Percentiles rank a stretch among this genome's conserved stretches.
These are phyloP conservation scores for Pandemis heparana DNA, from an alignment of 2,888 invertebrate genomes.

Conservation along the genomic window DNA sequence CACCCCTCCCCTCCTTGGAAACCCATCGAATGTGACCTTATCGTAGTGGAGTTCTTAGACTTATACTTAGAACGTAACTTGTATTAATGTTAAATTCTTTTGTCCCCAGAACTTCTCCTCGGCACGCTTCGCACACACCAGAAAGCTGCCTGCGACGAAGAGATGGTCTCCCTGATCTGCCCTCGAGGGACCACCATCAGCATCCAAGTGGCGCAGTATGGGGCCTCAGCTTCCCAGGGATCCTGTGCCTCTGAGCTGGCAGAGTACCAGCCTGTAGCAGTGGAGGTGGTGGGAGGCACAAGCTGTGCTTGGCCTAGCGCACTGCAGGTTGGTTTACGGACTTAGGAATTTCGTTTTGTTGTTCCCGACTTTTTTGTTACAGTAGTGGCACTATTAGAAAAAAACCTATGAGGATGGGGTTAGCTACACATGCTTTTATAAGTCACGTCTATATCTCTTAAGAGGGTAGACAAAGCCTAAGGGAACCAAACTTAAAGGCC, in stretches of 20 bases:
- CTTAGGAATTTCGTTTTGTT: no score
- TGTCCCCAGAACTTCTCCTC: slow-evolving; percentile 92
- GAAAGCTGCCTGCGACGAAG: slow-evolving; percentile 96
- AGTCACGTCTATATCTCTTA: no score
- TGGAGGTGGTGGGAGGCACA: slow-evolving; percentile 86
- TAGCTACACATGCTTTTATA: no score
- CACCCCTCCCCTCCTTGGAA: no score
- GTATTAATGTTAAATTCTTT: slow-evolving; percentile 10
- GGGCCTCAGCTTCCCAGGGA: slow-evolving; percentile 86
- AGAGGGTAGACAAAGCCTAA: no score
- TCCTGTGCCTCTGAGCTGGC: slow-evolving; percentile 81
- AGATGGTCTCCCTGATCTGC: slow-evolving; percentile 94
- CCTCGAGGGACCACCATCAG: slow-evolving; percentile 96
- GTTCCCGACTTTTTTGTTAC: no score
- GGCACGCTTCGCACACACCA: slow-evolving; percentile 96
- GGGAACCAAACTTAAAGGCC: no score
- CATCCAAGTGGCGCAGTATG: slow-evolving; percentile 96
- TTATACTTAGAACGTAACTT: no score
- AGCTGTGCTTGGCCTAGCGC: slow-evolving; percentile 91
- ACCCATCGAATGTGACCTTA: no score
- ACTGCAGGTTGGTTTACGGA: slow-evolving; percentile 87
- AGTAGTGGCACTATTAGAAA: no score
- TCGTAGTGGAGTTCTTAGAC: no score
- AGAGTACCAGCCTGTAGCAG: slow-evolving; percentile 81
- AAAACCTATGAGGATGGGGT: no score